A percentile compares a stretch with the other conserved stretches of the same genome.
phyloP scores from a whole-genome alignment of 2,888 invertebrate species.

The Mythimna albipuncta region DNA sequence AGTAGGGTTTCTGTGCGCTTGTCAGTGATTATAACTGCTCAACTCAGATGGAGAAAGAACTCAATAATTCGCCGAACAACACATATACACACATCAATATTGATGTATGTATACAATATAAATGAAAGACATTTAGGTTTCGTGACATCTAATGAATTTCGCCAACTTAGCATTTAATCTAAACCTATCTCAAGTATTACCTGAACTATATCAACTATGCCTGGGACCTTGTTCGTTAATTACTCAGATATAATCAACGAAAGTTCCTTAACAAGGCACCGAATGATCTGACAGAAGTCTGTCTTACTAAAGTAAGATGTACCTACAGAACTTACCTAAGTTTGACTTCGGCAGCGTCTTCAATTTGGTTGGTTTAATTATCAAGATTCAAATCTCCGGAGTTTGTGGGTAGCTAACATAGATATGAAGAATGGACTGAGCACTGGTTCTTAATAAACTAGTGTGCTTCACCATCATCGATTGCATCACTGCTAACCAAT shows the following conservation, averaged over 20 bases:
- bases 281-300: constrained; percentile 70
- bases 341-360: constrained; percentile 64
- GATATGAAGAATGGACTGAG: neutral
- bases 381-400: constrained; percentile 62
- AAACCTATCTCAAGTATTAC: constrained; percentile 28
- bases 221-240: constrained; percentile 62
- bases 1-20: too few species aligned
- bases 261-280: constrained; percentile 69
- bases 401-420: constrained; percentile 23
- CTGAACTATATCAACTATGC: constrained; percentile 48
- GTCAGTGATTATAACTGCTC: neutral
- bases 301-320: constrained; percentile 69
- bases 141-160: constrained; percentile 19
- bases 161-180: constrained; percentile 23
- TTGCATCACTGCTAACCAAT: too few species aligned
- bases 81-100: too few species aligned
- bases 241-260: constrained; percentile 70
- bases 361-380: constrained; percentile 68
- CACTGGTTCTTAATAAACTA: too few species aligned
- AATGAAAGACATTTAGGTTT: neutral
- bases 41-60: neutral
- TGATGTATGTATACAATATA: too few species aligned
- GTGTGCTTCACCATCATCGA: too few species aligned
- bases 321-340: constrained; percentile 66
- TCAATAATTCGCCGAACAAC: neutral